Percentiles rank a stretch among this genome's conserved stretches.
Evolutionary conservation across 2,113 vertebrate species (phyloP).

Genomic region (Thalassoma bifasciatum): DNA sequence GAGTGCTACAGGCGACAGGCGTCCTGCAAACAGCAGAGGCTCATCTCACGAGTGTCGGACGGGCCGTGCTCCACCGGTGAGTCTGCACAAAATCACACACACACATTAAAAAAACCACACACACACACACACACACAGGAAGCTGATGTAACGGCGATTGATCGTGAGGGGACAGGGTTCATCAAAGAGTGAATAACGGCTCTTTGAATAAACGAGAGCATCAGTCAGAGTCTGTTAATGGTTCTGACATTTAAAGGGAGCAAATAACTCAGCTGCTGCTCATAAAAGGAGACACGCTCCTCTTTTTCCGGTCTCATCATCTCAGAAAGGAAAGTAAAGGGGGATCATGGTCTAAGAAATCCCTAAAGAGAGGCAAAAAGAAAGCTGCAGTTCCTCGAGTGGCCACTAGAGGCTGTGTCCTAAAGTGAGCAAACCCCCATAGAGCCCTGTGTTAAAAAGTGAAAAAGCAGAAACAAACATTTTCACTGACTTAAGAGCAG

Average conservation of each 20-base stretch:
- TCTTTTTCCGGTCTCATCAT: neutral
- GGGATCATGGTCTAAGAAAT: no score
- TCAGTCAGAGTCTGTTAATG: constrained; percentile 1
- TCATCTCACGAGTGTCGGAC: constrained; percentile 88
- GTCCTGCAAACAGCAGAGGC: constrained; percentile 94
- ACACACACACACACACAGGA: neutral
- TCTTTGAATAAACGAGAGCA: constrained; percentile 3
- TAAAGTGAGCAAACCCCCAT: neutral
- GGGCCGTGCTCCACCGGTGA: constrained; percentile 92
- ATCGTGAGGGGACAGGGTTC: neutral
- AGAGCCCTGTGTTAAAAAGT: neutral
- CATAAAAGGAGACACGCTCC: neutral
- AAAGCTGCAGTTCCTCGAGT: neutral
- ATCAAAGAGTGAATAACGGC: neutral
- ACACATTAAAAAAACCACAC: neutral
- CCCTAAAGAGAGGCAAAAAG: no score
- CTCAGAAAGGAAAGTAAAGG: no score
- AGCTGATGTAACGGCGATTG: neutral
- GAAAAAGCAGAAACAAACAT: no score
- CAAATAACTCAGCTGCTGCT: constrained; percentile 8
- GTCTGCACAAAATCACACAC: constrained; percentile 41
- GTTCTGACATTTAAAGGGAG: neutral
- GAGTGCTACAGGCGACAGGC: constrained; percentile 95
- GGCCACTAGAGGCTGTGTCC: neutral
- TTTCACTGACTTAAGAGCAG: no score